A percentile compares a stretch with the other conserved stretches of the same genome.
Conservation (phyloP, 1,140 invertebrate genomes). For the Melanaphis sacchari region DNA sequence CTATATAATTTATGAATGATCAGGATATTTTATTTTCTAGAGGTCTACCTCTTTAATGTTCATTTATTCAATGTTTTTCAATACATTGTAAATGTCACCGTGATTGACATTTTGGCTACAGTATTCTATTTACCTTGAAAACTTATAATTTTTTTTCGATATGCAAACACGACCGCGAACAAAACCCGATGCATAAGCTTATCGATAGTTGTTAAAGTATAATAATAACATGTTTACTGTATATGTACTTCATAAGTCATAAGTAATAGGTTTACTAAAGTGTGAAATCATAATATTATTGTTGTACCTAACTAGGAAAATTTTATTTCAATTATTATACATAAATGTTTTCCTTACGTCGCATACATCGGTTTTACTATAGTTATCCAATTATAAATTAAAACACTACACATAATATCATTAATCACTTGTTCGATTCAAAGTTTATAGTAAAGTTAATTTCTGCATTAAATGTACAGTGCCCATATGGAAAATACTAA, state of each 20-base stretch:
- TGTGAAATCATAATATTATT: background rate
- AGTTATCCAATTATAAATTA: background rate
- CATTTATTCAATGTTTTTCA: background rate
- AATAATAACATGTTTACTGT: background rate
- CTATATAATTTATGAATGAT: conserved; percentile 40
- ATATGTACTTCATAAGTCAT: background rate
- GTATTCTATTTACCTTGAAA: background rate
- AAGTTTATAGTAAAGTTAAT: background rate
- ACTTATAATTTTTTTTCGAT: conserved; percentile 1
- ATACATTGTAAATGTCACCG: background rate
- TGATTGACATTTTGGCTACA: conserved; percentile 54
- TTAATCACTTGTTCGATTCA: background rate
- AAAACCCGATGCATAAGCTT: background rate
- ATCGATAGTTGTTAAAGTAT: background rate
- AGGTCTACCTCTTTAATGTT: conserved; percentile 12
- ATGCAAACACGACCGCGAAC: background rate
- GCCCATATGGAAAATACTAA: background rate
- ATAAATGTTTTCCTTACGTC: background rate
- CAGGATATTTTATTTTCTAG: conserved; percentile 5
- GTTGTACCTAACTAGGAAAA: background rate
- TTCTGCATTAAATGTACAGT: background rate
- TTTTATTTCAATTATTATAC: background rate
- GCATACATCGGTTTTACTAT: background rate
- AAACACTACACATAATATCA: background rate
- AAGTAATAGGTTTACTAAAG: background rate